These are phyloP conservation scores for Sebastes matsubarae DNA, from an alignment of 2,797 vertebrate genomes.

Conservation along the genomic window DNA sequence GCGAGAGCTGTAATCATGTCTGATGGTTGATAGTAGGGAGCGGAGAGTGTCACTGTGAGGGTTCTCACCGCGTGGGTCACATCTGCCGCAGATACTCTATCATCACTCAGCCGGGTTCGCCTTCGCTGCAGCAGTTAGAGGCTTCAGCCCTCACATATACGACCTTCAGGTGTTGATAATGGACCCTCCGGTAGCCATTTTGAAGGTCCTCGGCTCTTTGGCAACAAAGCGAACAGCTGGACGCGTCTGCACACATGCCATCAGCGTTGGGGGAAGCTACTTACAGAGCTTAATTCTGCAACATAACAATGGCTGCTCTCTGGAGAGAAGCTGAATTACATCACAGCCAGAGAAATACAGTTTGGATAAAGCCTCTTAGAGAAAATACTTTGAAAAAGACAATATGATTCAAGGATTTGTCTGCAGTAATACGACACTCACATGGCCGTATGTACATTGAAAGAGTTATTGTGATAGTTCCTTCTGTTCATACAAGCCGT, in stretches of 20 bases:
- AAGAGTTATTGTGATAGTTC: not conserved
- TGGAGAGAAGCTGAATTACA: not conserved
- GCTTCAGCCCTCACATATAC: not conserved
- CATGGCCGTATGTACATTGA: not conserved
- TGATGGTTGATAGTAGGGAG: conserved; percentile 54
- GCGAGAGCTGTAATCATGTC: conserved; percentile 57
- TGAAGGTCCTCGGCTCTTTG: conserved; percentile 2
- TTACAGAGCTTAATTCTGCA: conserved; percentile 22
- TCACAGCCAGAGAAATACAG: not conserved
- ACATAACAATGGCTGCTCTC: conserved; percentile 16
- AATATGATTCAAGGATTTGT: not conserved
- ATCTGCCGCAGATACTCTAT: conserved; percentile 31
- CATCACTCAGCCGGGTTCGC: conserved; percentile 34
- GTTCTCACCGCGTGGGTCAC: conserved; percentile 37
- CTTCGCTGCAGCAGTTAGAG: not conserved
- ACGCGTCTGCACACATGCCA: not conserved
- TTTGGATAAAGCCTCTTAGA: conserved; percentile 6
- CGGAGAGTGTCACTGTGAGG: conserved; percentile 31
- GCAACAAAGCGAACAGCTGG: conserved; percentile 25
- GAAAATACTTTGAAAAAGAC: not conserved
- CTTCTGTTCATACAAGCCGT: not conserved
- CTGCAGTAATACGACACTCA: not conserved
- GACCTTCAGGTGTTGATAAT: conserved; percentile 38
- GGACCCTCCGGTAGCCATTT: conserved; percentile 2
- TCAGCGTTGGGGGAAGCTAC: not conserved